phyloP scores from a whole-genome alignment of 2,797 vertebrate species.

The Euthynnus affinis region DNA sequence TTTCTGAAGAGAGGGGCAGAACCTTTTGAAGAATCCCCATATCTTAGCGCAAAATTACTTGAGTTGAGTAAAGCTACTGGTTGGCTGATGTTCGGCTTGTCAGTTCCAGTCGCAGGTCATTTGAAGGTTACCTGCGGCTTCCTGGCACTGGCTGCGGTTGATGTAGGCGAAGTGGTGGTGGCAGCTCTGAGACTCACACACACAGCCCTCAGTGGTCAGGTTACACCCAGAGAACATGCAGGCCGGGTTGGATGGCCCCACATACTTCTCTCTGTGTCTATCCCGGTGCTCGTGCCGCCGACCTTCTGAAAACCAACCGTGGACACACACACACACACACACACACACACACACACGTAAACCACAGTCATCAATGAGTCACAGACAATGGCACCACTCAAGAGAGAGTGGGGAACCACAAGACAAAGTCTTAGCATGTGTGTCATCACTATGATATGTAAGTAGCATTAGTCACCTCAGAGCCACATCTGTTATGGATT shows the following conservation, averaged over 20 bases:
- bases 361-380: conserved; percentile 72
- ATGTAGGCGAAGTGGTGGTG: conserved; percentile 84
- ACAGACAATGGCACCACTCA: conserved; percentile 64
- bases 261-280: conserved; percentile 82
- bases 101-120: conserved; percentile 52
- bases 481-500: conserved; percentile 80
- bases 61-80: conserved; percentile 28
- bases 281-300: conserved; percentile 78
- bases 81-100: conserved; percentile 20
- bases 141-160: conserved; percentile 88
- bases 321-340: conserved; percentile 51
- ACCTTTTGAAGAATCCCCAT: neutral
- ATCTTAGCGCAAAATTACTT: conserved; percentile 9
- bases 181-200: conserved; percentile 88
- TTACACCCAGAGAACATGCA: conserved; percentile 89
- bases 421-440: conserved; percentile 58
- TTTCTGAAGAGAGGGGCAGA: neutral
- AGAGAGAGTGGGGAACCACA: conserved; percentile 40
- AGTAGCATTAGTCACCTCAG: conserved; percentile 73
- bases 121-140: conserved; percentile 84
- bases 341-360: conserved; percentile 47
- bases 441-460: conserved; percentile 79
- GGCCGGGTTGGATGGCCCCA: conserved; percentile 81
- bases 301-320: conserved; percentile 74
- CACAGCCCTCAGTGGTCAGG: conserved; percentile 85